These are phyloP conservation scores for Ciconia nigra DNA, from an alignment of 2,797 vertebrate genomes.

Conservation along the genomic window DNA sequence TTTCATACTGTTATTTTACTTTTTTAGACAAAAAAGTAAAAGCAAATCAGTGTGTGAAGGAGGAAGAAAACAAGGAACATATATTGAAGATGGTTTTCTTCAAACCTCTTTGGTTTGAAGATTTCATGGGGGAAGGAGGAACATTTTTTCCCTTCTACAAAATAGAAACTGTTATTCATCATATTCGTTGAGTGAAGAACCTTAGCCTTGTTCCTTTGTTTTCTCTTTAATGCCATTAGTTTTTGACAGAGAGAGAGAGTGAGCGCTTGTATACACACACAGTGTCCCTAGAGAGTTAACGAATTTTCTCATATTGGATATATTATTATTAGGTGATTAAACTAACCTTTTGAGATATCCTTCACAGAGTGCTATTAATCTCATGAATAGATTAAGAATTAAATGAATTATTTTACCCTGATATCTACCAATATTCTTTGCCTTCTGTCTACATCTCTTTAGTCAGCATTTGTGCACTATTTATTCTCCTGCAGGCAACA, in stretches of 20 bases:
- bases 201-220: not conserved
- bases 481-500: not conserved
- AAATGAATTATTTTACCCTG: not conserved
- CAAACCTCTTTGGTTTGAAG: too few species aligned
- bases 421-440: not conserved
- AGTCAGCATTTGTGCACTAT: not conserved
- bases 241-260: not conserved
- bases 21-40: not conserved
- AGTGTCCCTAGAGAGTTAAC: not conserved
- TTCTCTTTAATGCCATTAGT: not conserved
- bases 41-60: not conserved
- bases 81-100: not conserved
- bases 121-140: not conserved
- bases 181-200: not conserved
- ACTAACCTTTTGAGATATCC: not conserved
- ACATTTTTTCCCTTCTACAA: not conserved
- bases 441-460: not conserved
- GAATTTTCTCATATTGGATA: not conserved
- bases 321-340: not conserved
- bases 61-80: not conserved
- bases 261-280: not conserved
- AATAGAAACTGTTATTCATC: not conserved
- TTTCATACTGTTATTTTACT: not conserved
- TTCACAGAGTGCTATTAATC: not conserved
- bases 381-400: not conserved